Evolutionary conservation across 2,113 vertebrate species (phyloP).

Genomic region (Callospermophilus lateralis): DNA sequence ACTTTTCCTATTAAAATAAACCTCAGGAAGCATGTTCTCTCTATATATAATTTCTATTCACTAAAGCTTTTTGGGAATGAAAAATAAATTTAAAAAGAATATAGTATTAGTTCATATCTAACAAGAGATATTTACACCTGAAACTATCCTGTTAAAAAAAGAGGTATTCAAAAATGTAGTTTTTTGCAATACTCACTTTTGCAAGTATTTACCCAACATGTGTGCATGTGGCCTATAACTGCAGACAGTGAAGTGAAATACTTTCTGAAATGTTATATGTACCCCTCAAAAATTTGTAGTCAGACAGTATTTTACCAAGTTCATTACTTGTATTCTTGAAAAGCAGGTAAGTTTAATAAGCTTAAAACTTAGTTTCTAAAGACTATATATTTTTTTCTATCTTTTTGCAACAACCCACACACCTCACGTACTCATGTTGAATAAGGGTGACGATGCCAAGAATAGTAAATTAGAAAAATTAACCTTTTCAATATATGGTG

Average conservation of each 20-base stretch:
- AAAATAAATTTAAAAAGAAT: slow-evolving; percentile 36
- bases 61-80: slow-evolving; percentile 17
- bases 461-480: background rate
- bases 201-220: slow-evolving; percentile 41
- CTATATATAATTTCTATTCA: slow-evolving; percentile 8
- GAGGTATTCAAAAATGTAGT: slow-evolving; percentile 38
- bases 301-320: background rate
- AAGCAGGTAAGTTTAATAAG: slow-evolving; percentile 1
- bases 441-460: background rate
- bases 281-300: background rate
- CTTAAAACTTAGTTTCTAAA: slow-evolving; percentile 41
- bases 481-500: background rate
- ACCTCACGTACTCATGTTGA: background rate
- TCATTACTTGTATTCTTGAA: slow-evolving; percentile 6
- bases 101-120: slow-evolving; percentile 48
- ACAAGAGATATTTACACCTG: background rate
- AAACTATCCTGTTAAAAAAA: slow-evolving; percentile 36
- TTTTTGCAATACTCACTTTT: background rate
- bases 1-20: slow-evolving; percentile 45
- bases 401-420: background rate
- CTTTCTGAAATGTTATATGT: slow-evolving; percentile 15
- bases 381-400: background rate
- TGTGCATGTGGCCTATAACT: background rate
- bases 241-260: slow-evolving; percentile 3
- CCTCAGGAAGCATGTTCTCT: background rate